Evolutionary conservation across 2,113 vertebrate genomes (phyloP), one percentile per base, ranked within the genome.

Genomic region (Pionites leucogaster): DNA sequence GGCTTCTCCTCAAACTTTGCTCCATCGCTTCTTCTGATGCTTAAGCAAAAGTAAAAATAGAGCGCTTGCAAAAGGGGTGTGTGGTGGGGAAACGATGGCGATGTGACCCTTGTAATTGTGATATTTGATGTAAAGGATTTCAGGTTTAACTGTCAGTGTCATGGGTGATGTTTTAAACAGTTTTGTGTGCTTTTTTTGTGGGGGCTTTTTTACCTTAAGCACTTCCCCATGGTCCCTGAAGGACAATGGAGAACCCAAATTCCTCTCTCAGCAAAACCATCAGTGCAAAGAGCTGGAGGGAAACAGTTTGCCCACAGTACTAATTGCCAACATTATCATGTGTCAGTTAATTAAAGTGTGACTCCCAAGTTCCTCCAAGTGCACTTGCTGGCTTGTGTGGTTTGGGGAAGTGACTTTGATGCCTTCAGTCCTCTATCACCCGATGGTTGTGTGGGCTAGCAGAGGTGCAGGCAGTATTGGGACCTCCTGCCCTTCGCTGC

Each of bases 11-110:
- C 77, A 59, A 82, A 95, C 74, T 93, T 95, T 78, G 82, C 49
- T 47, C 72, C 50, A 50, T 82, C 77, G 53, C 82, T 89, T 65
- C 72, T 96, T 94, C 94, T 91, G 95, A 96, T 94, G 70, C 82
- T 92, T 88, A 95, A 95, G 88, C 53, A 0, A 91, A 95, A 97
- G 78, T 90, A 92, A 85, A 96, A 96, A 95, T 94, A 96, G 92
- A 77, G 22, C 71, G 35, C 70, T 59, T 59, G 25, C 29, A 44
- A 60, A 86, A 79, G 23, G 11, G 11, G 31, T 70, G 55, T 4
- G 55, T n/a, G 24, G 57, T 44, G 35, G 52, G 35, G 33, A 35
- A 59, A 68, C 0, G 19, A 37, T 24, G 47, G 42, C 68, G 37
- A 31, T 87, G 72, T 82, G 77, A 70, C 79, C 44, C 42, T 49